Evolutionary conservation across 1,140 invertebrate genomes (phyloP), one percentile per base, ranked within the genome.

Genomic region (Stratiolaelaps scimitus): DNA sequence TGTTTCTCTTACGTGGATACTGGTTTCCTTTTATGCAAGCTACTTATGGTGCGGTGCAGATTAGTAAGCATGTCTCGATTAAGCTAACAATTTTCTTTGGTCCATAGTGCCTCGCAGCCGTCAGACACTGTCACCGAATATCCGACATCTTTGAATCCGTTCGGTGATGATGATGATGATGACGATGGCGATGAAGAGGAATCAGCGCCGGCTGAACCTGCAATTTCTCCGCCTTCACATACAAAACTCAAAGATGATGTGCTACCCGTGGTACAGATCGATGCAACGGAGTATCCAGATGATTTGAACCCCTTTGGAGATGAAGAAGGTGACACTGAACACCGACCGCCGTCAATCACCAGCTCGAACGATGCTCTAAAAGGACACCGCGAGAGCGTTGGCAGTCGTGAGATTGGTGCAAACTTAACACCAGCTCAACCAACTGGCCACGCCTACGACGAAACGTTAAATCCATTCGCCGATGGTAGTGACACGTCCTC

Each of bases 91-190:
- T 29, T 34, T 23, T 19, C 26, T 60, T 60, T 23, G 15, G 17
- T 23, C 23, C 23, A 26, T 23, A 60, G 53, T 23, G 17, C 13
- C 23, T 60, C 53, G 26, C 26, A 43, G 15, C 19, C n/a, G 65
- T 68, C 68, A 47, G 73, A 6, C 34, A 10, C 10, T 40, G 34
- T 4, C 4, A 10, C 10, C 34, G 34, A 80, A 30, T 89, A 90
- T 78, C 87, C 87, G 0, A 80, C 82, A 53, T 81, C 84, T 69
- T 76, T 89, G 64, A 90, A 90, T 80, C 88, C 88, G 2, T 78
- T 78, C 68, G 75, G 71, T 17, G 71, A 73, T 47, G 76, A 75
- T 28, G 72, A 72, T 40, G 72, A 69, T 2, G 69, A 69, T 23
- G 53, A 65, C 28, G 67, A 69, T 19, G 65, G 66, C 15, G 64